Conservation (phyloP, 2,888 invertebrate genomes). For the Tetragonula carbonaria region DNA sequence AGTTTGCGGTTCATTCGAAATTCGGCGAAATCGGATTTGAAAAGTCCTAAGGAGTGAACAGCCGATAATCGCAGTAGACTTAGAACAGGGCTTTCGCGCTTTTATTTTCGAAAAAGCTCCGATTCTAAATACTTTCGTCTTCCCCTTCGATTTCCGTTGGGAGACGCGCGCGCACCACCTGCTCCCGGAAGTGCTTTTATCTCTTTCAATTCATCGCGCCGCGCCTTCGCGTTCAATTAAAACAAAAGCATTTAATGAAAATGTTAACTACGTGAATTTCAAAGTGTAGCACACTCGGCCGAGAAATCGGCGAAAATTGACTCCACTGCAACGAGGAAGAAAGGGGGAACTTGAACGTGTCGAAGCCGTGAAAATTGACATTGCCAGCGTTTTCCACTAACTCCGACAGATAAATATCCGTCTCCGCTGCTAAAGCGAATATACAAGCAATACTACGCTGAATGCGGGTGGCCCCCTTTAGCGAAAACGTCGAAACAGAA, state of each 20-base stretch:
- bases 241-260: constrained; percentile 3
- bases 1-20: too few species aligned
- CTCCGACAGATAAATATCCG: background rate
- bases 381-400: background rate
- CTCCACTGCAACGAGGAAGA: background rate
- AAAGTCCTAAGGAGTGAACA: too few species aligned
- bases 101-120: background rate
- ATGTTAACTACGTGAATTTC: background rate
- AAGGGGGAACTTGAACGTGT: background rate
- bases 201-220: background rate
- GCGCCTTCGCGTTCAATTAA: background rate
- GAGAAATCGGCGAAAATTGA: background rate
- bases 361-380: background rate
- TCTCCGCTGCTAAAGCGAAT: background rate
- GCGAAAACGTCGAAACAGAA: background rate
- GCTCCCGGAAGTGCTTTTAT: background rate
- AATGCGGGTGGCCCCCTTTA: background rate
- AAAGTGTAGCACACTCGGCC: background rate
- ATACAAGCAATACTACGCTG: background rate
- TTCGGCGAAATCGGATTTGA: too few species aligned
- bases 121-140: constrained; percentile 1
- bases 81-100: background rate
- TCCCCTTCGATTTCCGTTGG: too few species aligned
- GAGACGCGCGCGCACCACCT: too few species aligned
- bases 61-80: too few species aligned